Percentiles rank a stretch among this genome's conserved stretches.
These are phyloP conservation scores for Plotosus lineatus DNA, from an alignment of 2,113 vertebrate species.

Conservation along the genomic window DNA sequence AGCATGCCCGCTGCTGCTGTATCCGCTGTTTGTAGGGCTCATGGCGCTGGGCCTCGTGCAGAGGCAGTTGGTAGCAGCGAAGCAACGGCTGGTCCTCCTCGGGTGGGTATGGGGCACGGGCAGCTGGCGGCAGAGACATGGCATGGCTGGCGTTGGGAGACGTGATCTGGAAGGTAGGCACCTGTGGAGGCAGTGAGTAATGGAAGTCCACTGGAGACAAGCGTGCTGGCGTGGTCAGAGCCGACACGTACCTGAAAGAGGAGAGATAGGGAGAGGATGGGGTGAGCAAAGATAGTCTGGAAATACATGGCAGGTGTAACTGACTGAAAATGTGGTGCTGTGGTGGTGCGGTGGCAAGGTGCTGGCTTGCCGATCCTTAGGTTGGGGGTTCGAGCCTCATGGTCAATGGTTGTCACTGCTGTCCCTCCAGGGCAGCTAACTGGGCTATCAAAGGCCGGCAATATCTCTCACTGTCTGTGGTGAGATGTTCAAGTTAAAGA, in stretches of 20 bases:
- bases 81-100: conserved; percentile 91
- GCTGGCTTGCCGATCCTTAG: no score
- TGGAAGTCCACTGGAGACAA: conserved; percentile 95
- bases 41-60: conserved; percentile 84
- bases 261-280: conserved; percentile 13
- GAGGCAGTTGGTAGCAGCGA: conserved; percentile 83
- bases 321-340: no score
- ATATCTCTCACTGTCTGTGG: no score
- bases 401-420: no score
- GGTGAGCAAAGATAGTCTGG: background rate
- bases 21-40: conserved; percentile 90
- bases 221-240: conserved; percentile 93
- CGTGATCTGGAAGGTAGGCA: conserved; percentile 96
- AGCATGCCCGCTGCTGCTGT: conserved; percentile 83
- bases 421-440: no score
- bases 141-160: conserved; percentile 91
- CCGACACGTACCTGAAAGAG: conserved; percentile 89
- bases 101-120: conserved; percentile 80
- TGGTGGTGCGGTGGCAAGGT: no score
- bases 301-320: background rate
- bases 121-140: conserved; percentile 88
- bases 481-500: no score
- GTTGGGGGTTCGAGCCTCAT: no score
- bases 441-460: no score
- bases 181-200: conserved; percentile 90